Base-by-base conservation (phyloP, 1,140 invertebrate genomes). In the Drosophila saltans region DNA sequence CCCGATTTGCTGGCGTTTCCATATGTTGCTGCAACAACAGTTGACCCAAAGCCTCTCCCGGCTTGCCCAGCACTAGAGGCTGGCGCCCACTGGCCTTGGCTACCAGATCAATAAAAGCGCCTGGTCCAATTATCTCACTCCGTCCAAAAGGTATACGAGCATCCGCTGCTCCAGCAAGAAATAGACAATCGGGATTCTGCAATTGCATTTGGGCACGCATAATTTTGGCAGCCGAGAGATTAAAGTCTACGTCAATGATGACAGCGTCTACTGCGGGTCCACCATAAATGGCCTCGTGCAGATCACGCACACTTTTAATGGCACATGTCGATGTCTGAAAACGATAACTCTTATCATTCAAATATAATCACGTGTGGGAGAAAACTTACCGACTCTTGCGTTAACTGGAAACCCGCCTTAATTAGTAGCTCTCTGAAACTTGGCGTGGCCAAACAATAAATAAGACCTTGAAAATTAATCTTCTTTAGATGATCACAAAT, bases 61-160 rank as follows among this genome's bases (percentile, higher is more conserved):
- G 94, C 68, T 95, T 95, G 0, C 93, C 94, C 58, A 94, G 90
- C 5, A 83, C 64, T 2, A 92, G 86, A 0, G 94, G 94, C 10
- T 91, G 66, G 6, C 93, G 92, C 43, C 93, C 92, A 8, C 90
- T 86, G 16, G 93, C 80, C 11, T 92, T 72, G 4, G 78, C 91
- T 0, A 94, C 91, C 26, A 95, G 73, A 1, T 94, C 92, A 0
- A 92, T 92, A 28, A 94, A 93, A n/a, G 92, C 73, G 0, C 93
- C 93, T 0, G 93, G 90, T 58, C 94, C 94, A 55, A 91, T 91
- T 11, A 79, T 76, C 11, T 91, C 78, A 6, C 74, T 93, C n/a
- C 33, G 81, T 10, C 81, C 92, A 24, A 93, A 86, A 52, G 93
- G 92, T 36, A 94, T 90, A 26, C 91, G 57, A 56, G 76, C 92